Percentiles rank a stretch among this genome's conserved stretches.
Evolutionary conservation across 2,888 invertebrate genomes (phyloP).

Genomic region (Brachyopa scutellaris): DNA sequence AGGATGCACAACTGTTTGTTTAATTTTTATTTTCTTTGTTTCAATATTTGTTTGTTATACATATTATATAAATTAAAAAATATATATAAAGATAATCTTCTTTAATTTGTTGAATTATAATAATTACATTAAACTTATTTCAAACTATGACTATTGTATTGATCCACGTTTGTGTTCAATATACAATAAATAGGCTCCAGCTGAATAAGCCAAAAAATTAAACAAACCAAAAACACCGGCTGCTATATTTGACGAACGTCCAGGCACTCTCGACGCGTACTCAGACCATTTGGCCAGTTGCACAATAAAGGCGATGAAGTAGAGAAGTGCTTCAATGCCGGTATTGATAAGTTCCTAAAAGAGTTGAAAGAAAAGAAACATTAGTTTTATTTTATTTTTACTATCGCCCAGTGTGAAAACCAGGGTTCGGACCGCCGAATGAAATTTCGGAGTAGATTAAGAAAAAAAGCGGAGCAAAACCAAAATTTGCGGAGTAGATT

Average conservation of each 20-base stretch:
- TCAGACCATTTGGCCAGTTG: conserved; percentile 87
- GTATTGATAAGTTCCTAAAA: conserved; percentile 92
- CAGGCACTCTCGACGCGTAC: conserved; percentile 49
- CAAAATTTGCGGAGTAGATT: too few relatives aligned
- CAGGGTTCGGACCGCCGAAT: too few relatives aligned
- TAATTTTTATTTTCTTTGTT: neutral
- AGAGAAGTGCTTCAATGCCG: conserved; percentile 86
- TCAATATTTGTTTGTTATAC: conserved; percentile 19
- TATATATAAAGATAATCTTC: neutral
- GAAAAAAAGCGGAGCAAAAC: too few relatives aligned
- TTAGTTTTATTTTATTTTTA: too few relatives aligned
- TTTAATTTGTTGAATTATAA: conserved; percentile 26
- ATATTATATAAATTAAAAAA: conserved; percentile 32
- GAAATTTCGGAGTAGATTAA: too few relatives aligned
- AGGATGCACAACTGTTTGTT: conserved; percentile 3
- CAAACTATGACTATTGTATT: conserved; percentile 74
- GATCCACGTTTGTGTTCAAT: conserved; percentile 86
- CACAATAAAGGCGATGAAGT: conserved; percentile 91
- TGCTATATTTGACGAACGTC: conserved; percentile 85
- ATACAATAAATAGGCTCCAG: conserved; percentile 89
- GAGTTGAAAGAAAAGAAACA: conserved; percentile 51
- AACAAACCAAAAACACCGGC: conserved; percentile 93
- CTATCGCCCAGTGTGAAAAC: too few relatives aligned
- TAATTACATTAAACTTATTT: conserved; percentile 38
- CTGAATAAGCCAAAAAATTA: conserved; percentile 90